These are phyloP conservation scores for Thymelicus sylvestris DNA, from an alignment of 2,888 invertebrate genomes.

Conservation along the genomic window DNA sequence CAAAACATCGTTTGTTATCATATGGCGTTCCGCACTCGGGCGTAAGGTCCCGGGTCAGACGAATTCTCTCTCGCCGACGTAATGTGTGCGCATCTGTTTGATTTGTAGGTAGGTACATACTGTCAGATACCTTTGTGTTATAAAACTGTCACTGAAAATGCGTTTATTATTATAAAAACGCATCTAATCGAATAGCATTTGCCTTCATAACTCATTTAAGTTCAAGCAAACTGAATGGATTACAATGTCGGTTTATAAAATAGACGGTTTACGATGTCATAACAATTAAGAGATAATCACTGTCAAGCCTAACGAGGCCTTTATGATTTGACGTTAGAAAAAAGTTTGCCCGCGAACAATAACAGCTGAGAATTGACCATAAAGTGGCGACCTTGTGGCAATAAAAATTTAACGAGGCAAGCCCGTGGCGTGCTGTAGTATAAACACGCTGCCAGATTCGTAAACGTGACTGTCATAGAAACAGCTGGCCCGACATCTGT, in stretches of 20 bases:
- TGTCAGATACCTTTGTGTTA: constrained; percentile 41
- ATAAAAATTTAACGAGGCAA: constrained; percentile 85
- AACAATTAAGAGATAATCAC: constrained; percentile 80
- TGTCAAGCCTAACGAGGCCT: constrained; percentile 74
- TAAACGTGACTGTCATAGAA: constrained; percentile 81
- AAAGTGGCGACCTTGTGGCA: constrained; percentile 84
- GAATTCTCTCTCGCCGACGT: constrained; percentile 18
- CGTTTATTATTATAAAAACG: constrained; percentile 43
- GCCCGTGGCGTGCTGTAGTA: constrained; percentile 68
- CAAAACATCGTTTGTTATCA: constrained; percentile 79
- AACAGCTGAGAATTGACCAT: constrained; percentile 84
- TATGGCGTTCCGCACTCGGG: constrained; percentile 43
- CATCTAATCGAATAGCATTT: constrained; percentile 42
- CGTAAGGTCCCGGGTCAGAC: constrained; percentile 29
- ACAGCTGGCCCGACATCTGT: constrained; percentile 76
- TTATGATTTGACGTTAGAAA: constrained; percentile 74
- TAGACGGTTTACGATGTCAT: constrained; percentile 69
- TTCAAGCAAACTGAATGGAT: constrained; percentile 58
- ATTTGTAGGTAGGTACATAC: constrained; percentile 36
- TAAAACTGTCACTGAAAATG: constrained; percentile 44
- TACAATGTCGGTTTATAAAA: constrained; percentile 65
- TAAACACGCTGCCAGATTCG: constrained; percentile 72
- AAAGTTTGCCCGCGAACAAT: constrained; percentile 79
- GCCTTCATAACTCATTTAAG: constrained; percentile 46
- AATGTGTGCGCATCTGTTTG: constrained; percentile 34